phyloP scores from a whole-genome alignment of 2,113 vertebrate genomes.

The Solea senegalensis region DNA sequence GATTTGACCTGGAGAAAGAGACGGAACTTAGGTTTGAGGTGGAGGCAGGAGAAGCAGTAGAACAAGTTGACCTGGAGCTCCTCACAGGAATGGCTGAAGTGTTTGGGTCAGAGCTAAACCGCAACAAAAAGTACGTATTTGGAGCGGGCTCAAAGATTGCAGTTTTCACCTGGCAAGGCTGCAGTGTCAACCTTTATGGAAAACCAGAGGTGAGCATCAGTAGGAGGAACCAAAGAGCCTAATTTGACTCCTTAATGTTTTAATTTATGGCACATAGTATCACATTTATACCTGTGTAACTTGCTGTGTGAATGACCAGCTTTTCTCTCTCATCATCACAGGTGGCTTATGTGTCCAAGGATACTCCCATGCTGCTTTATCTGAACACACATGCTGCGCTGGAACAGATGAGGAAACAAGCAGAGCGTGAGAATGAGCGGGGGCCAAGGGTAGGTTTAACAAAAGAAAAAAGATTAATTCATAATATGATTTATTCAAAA shows the following conservation, averaged over 20 bases:
- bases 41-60: constrained; percentile 83
- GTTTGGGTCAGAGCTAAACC: constrained; percentile 95
- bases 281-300: background rate
- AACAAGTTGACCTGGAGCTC: constrained; percentile 91
- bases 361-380: constrained; percentile 97
- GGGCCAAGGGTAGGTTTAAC: constrained; percentile 84
- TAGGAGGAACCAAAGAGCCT: background rate
- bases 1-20: constrained; percentile 95
- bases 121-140: constrained; percentile 95
- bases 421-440: constrained; percentile 92
- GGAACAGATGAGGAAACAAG: constrained; percentile 97
- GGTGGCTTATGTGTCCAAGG: constrained; percentile 95
- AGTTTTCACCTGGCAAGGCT: constrained; percentile 98
- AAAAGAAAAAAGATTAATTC: too few species aligned
- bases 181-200: constrained; percentile 90
- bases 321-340: constrained; percentile 27
- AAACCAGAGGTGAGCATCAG: constrained; percentile 85
- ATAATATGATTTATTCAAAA: background rate
- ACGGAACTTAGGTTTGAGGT: constrained; percentile 97
- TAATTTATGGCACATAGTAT: background rate
- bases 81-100: constrained; percentile 93
- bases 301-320: constrained; percentile 1
- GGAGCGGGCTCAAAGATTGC: constrained; percentile 94
- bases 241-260: background rate
- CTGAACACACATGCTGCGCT: constrained; percentile 95